These are phyloP conservation scores for Eumaeus atala DNA, from an alignment of 1,140 invertebrate species.

Conservation along the genomic window DNA sequence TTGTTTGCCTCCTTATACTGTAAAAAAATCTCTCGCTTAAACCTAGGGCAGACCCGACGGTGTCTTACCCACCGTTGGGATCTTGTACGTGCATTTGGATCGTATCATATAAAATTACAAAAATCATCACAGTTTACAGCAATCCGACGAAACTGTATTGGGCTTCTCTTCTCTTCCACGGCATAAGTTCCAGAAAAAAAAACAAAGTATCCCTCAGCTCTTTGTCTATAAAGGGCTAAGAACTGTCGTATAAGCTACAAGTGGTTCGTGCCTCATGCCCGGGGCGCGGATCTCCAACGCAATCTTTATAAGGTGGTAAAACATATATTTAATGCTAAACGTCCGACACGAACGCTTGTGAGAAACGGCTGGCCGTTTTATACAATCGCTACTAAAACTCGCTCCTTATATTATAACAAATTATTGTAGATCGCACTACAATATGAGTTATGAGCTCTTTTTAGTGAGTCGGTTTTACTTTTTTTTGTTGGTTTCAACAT, in stretches of 20 bases:
- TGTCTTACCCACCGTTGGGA: too few relatives aligned
- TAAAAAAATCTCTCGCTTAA: too few relatives aligned
- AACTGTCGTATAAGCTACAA: conserved; percentile 54
- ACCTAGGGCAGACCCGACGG: too few relatives aligned
- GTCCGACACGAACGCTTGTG: conserved; percentile 47
- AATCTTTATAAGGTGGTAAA: conserved; percentile 73
- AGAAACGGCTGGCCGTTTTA: conserved; percentile 35
- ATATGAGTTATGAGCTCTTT: conserved; percentile 3
- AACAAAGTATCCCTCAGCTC: conserved; percentile 22
- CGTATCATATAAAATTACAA: too few relatives aligned
- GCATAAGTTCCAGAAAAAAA: too few relatives aligned
- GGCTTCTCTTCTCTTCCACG: too few relatives aligned
- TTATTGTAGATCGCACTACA: conserved; percentile 8
- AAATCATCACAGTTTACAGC: too few relatives aligned
- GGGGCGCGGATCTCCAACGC: conserved; percentile 56
- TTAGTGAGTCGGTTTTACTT: background rate
- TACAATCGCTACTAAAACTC: conserved; percentile 30
- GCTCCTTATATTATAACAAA: conserved; percentile 13
- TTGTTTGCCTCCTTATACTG: background rate
- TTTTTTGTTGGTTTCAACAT: too few relatives aligned
- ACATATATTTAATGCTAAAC: conserved; percentile 72
- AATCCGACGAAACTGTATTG: too few relatives aligned
- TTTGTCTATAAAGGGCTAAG: conserved; percentile 33
- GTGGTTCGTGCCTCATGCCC: conserved; percentile 59
- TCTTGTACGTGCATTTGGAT: too few relatives aligned